These are phyloP conservation scores for Hemitrygon akajei DNA, from an alignment of 2,797 vertebrate species.

Conservation along the genomic window DNA sequence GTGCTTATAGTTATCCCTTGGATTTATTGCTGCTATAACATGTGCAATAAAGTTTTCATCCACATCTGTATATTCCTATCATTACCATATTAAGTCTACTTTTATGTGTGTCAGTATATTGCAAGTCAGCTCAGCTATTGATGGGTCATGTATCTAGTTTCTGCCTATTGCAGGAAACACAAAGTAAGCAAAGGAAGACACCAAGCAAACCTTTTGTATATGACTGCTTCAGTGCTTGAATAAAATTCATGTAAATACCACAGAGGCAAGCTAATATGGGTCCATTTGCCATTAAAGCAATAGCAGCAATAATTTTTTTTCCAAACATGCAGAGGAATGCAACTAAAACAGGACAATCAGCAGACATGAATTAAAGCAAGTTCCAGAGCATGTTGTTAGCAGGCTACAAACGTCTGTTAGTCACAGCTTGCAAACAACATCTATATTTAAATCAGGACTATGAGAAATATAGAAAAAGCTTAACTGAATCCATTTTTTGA, in stretches of 20 bases:
- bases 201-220: not conserved
- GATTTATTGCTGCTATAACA: not conserved
- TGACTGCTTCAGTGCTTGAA: not conserved
- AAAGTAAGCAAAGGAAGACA: not conserved
- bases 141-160: not conserved
- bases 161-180: not conserved
- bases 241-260: not conserved
- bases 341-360: constrained; percentile 26
- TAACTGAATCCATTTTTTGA: not conserved
- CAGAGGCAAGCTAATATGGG: not conserved
- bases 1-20: not conserved
- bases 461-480: not conserved
- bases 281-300: not conserved
- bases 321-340: constrained; percentile 40
- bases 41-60: not conserved
- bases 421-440: not conserved
- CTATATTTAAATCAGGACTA: not conserved
- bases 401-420: not conserved
- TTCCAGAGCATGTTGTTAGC: not conserved
- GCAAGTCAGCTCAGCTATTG: not conserved
- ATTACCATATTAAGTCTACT: not conserved
- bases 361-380: constrained; percentile 41
- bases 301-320: constrained; percentile 36
- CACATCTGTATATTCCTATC: not conserved
- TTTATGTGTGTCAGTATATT: not conserved